phyloP scores from a whole-genome alignment of 2,888 invertebrate species.

The Helobdella robusta region DNA sequence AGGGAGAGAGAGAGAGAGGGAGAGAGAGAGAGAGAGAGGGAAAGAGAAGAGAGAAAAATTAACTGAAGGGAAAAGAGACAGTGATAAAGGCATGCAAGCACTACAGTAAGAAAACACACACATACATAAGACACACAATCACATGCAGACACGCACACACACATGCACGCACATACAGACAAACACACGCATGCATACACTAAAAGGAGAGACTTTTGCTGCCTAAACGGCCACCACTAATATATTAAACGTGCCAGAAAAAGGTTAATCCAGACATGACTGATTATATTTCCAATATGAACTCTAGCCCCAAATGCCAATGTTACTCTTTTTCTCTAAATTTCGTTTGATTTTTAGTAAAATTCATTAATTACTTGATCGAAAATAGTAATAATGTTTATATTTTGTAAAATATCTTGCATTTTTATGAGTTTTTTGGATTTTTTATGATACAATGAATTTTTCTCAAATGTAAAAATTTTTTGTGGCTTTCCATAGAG shows the following conservation, averaged over 20 bases:
- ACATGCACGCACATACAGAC: constrained; percentile 2
- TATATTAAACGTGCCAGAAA: constrained; percentile 4
- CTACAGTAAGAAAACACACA: not conserved
- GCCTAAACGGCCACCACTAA: constrained; percentile 5
- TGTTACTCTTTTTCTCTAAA: too few species aligned
- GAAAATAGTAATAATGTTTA: too few species aligned
- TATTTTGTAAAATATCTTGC: too few species aligned
- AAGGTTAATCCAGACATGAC: constrained; percentile 18
- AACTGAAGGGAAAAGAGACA: not conserved
- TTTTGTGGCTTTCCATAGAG: too few species aligned
- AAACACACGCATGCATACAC: constrained; percentile 1
- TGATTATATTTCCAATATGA: too few species aligned
- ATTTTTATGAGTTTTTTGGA: too few species aligned
- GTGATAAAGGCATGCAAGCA: not conserved
- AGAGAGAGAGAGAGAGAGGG: constrained; percentile 4
- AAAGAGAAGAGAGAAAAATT: not conserved
- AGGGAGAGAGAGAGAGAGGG: constrained; percentile 4
- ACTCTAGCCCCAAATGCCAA: too few species aligned
- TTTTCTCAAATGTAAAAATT: too few species aligned
- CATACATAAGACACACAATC: not conserved
- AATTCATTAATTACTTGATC: too few species aligned
- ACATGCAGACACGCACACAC: not conserved
- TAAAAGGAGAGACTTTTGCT: too few species aligned
- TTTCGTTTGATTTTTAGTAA: too few species aligned
- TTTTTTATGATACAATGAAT: too few species aligned